Evolutionary conservation across 2,113 vertebrate genomes (phyloP).

Genomic region (Mesembrinibis cayennensis): DNA sequence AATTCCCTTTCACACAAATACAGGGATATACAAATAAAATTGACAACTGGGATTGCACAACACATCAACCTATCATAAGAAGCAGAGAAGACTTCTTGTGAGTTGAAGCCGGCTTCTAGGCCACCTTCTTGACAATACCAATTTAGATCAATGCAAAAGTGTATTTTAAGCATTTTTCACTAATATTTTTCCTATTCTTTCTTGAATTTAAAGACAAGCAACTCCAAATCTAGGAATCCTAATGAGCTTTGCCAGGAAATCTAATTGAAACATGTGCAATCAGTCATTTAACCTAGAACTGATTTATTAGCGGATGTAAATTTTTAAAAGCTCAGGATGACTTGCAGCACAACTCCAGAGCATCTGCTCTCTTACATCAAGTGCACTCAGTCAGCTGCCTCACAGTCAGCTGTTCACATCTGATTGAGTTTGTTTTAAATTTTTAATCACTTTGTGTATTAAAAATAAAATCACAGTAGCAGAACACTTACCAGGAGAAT

Average conservation of each 20-base stretch:
- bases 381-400: background rate
- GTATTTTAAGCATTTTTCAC: background rate
- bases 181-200: background rate
- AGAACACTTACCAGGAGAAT: conserved; percentile 27
- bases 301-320: background rate
- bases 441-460: conserved; percentile 44
- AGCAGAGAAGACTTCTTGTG: background rate
- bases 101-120: background rate
- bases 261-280: background rate
- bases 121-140: background rate
- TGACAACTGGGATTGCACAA: background rate
- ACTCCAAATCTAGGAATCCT: background rate
- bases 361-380: background rate
- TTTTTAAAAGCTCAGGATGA: background rate
- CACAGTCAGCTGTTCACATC: background rate
- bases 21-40: background rate
- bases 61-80: background rate
- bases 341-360: background rate
- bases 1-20: background rate
- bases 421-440: conserved; percentile 8
- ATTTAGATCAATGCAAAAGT: background rate
- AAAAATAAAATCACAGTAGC: conserved; percentile 36
- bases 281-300: conserved; percentile 12
- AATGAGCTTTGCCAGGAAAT: background rate
- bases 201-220: background rate